Evolutionary conservation across 1,140 invertebrate species (phyloP).

Genomic region (Dolichoris vasculosae): DNA sequence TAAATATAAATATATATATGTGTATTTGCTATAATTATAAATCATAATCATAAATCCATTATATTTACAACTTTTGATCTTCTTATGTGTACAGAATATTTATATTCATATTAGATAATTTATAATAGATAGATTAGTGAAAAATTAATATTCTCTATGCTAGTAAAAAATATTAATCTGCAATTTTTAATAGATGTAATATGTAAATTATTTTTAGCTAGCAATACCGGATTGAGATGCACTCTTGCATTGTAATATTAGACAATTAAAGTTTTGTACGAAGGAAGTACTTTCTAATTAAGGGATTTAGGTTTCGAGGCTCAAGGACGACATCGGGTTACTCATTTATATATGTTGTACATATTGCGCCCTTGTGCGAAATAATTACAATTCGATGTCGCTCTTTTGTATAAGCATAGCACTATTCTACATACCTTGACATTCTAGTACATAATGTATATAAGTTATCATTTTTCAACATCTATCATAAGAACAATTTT

Average conservation of each 20-base stretch:
- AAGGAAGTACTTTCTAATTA: conserved; percentile 54
- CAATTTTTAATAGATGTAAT: too few species aligned
- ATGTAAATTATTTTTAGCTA: background rate
- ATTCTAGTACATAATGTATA: conserved; percentile 9
- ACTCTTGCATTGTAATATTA: background rate
- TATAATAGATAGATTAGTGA: too few species aligned
- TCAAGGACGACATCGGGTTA: conserved; percentile 37
- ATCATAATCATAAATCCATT: too few species aligned
- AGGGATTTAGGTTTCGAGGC: conserved; percentile 50
- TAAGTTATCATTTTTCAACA: background rate
- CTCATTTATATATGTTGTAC: background rate
- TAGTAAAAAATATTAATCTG: too few species aligned
- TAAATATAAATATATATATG: too few species aligned
- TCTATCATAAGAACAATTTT: background rate
- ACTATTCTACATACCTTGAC: conserved; percentile 40
- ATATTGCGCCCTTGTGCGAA: conserved; percentile 37
- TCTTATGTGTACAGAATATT: too few species aligned
- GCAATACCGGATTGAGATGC: background rate
- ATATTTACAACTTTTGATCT: too few species aligned
- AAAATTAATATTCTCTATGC: too few species aligned
- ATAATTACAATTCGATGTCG: background rate
- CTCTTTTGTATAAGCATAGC: conserved; percentile 4
- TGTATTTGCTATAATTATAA: too few species aligned
- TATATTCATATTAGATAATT: too few species aligned
- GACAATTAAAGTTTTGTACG: background rate